phyloP scores from a whole-genome alignment of 2,888 invertebrate species.

The Agrochola macilenta region DNA sequence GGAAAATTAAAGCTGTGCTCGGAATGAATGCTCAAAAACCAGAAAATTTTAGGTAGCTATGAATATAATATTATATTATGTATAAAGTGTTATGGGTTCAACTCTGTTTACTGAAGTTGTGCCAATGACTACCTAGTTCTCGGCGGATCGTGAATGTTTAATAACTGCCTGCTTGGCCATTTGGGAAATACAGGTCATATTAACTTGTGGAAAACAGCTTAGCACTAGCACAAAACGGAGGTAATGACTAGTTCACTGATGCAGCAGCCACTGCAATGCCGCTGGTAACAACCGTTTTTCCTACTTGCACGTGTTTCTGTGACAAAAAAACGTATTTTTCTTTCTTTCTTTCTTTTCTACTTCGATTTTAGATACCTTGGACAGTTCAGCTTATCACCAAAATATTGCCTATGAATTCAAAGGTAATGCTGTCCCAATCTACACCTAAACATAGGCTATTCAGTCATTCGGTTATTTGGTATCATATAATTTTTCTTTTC shows the following conservation, averaged over 20 bases:
- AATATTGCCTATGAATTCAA: neutral
- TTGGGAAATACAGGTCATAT: neutral
- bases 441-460: too few relatives aligned
- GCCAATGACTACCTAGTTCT: too few relatives aligned
- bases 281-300: neutral
- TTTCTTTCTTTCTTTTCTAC: too few relatives aligned
- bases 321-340: too few relatives aligned
- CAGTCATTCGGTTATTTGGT: neutral
- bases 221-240: neutral
- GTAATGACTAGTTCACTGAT: neutral
- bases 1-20: conserved; percentile 86
- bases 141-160: neutral
- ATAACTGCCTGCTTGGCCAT: too few relatives aligned
- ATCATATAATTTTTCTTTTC: neutral
- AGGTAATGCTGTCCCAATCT: neutral
- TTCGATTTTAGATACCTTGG: neutral
- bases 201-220: neutral
- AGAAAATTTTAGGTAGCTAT: conserved; percentile 82
- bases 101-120: neutral
- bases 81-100: neutral
- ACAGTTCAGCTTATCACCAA: neutral
- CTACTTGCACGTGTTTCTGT: too few relatives aligned
- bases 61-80: neutral
- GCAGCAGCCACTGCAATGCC: neutral
- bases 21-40: conserved; percentile 83